Conservation (phyloP, 37 sponge, comb jelly and placozoan genomes). For the Chondrilla cf. caribensis region DNA sequence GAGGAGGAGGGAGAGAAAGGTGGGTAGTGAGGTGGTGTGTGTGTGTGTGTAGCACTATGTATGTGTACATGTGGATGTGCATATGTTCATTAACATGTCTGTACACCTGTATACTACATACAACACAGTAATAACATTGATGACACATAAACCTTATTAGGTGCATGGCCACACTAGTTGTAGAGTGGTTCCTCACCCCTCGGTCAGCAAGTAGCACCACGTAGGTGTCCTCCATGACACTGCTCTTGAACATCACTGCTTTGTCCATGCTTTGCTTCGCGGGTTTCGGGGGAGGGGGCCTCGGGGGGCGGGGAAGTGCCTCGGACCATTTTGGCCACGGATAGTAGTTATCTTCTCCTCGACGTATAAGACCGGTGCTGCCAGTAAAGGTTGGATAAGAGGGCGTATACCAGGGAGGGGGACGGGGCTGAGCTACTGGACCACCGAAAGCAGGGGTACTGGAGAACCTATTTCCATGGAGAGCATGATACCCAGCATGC, state of each 20-base stretch:
- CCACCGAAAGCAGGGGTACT: not conserved
- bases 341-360: not conserved
- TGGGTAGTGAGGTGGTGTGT: not conserved
- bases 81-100: too few relatives aligned
- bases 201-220: not conserved
- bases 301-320: not conserved
- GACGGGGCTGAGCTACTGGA: not conserved
- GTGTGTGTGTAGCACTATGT: too few relatives aligned
- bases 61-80: too few relatives aligned
- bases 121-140: too few relatives aligned
- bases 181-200: conserved; percentile 10
- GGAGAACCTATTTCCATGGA: not conserved
- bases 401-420: not conserved
- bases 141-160: too few relatives aligned
- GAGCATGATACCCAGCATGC: too few relatives aligned
- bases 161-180: too few relatives aligned
- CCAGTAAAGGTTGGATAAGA: not conserved
- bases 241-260: not conserved
- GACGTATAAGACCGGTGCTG: too few relatives aligned
- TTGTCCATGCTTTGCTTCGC: not conserved
- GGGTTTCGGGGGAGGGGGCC: not conserved
- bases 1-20: not conserved
- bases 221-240: not conserved
- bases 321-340: not conserved
- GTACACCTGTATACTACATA: too few relatives aligned